Evolutionary conservation across 2,113 vertebrate genomes (phyloP), one percentile per base, ranked within the genome.

Genomic region (Agapornis roseicollis): DNA sequence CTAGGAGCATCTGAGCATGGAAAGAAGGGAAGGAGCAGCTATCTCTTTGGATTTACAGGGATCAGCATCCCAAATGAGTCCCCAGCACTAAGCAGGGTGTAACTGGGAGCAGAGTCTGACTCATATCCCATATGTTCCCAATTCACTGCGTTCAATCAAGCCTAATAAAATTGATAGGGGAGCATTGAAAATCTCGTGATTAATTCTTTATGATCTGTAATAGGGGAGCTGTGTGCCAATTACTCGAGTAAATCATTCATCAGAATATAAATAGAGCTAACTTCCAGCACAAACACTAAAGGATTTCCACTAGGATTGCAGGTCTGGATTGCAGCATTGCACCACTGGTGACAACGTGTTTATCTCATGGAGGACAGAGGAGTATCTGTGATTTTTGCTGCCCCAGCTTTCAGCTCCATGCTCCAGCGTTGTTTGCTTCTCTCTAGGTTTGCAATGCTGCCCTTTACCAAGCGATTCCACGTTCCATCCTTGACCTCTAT

Each of bases 121-220:
- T 86, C 90, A 42, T 86, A 84, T 39, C 79, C 92, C 93, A 78
- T 96, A 94, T 96, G 96, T 77, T 96, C 90, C 94, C 94, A 84
- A 95, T 93, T 80, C 93, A 89, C 88, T 16, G 1, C 24, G 46
- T 93, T 94, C 96, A 96, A 95, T 96, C 95, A 95, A 95, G 95
- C 95, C 94, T 95, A 94, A 94, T 96, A 96, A 96, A 97, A 97
- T 93, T 96, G 96, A 96, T 97, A 95, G 90, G 92, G 85, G 90
- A 95, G 90, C 90, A 93, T 71, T 96, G 96, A 95, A 94, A 95
- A 96, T 94, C 94, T 95, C 49, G 41, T 96, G 94, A 97, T 97
- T 97, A 96, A 96, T 97, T 96, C 93, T 95, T 97, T 92, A 97
- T 96, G 96, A 97, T 96, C 94, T 94, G 86, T 96, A 97, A 95